These are phyloP conservation scores for Trichonephila inaurata DNA, from an alignment of 1,140 invertebrate species.

Conservation along the genomic window DNA sequence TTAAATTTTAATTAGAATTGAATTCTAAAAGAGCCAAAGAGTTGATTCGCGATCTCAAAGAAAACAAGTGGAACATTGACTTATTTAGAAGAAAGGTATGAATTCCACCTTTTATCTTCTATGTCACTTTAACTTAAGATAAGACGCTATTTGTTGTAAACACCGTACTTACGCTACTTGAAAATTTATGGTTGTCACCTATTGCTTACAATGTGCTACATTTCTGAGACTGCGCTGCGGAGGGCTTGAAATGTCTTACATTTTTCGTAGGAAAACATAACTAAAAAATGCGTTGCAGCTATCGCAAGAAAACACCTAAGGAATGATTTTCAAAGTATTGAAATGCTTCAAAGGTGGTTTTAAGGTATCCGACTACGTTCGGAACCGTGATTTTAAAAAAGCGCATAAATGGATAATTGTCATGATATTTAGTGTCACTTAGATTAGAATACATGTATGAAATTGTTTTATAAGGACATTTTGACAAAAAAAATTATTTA, in stretches of 20 bases:
- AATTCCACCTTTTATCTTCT: constrained; percentile 58
- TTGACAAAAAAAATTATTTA: no score
- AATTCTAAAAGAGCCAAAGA: background rate
- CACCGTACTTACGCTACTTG: constrained; percentile 56
- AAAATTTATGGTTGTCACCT: constrained; percentile 61
- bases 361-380: no score
- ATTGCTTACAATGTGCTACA: constrained; percentile 39
- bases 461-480: no score
- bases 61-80: constrained; percentile 16
- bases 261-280: background rate
- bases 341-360: no score
- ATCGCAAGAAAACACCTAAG: background rate
- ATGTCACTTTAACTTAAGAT: constrained; percentile 51
- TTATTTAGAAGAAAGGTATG: constrained; percentile 42
- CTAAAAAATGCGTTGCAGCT: background rate
- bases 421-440: no score
- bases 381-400: no score
- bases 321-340: background rate
- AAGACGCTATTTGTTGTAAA: constrained; percentile 53
- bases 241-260: background rate
- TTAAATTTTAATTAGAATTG: background rate
- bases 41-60: background rate
- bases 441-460: no score
- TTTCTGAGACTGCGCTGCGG: constrained; percentile 1
- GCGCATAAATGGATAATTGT: no score